A percentile compares a stretch with the other conserved stretches of the same genome.
Evolutionary conservation across 2,113 vertebrate species (phyloP).

Genomic region (Physeter macrocephalus): DNA sequence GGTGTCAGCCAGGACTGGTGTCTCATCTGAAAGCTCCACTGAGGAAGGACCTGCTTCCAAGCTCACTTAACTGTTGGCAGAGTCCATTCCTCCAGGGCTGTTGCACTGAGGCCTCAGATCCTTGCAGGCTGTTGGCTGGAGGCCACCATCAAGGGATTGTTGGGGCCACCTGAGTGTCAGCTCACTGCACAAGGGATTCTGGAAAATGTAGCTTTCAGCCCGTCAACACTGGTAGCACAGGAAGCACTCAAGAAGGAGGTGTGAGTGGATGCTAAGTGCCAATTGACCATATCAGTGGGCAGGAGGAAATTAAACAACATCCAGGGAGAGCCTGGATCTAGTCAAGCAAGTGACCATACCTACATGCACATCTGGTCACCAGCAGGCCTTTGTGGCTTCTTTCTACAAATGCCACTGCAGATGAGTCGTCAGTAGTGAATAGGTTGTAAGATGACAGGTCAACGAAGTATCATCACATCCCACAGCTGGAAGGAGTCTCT

Average conservation of each 20-base stretch:
- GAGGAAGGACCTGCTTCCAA: neutral
- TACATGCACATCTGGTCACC: fast-evolving
- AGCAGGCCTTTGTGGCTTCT: too few species aligned
- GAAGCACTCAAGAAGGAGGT: neutral
- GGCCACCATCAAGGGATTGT: neutral
- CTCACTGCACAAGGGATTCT: neutral
- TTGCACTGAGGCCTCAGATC: fast-evolving
- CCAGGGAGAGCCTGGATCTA: fast-evolving
- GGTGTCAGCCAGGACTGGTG: neutral
- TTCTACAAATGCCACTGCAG: fast-evolving
- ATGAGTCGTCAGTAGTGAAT: fast-evolving
- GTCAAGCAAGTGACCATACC: neutral
- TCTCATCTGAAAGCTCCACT: neutral
- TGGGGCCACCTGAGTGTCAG: neutral
- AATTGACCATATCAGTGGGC: fast-evolving
- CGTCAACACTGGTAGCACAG: neutral
- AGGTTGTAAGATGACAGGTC: too few species aligned
- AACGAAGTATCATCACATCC: fast-evolving
- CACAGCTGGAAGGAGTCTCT: neutral
- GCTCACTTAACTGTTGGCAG: neutral
- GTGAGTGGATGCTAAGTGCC: neutral
- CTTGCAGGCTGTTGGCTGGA: neutral
- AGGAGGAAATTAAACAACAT: neutral
- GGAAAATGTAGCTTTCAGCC: neutral
- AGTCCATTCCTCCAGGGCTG: neutral